Base-by-base conservation (phyloP, 2,113 vertebrate genomes). In the Vireo altiloquus region DNA sequence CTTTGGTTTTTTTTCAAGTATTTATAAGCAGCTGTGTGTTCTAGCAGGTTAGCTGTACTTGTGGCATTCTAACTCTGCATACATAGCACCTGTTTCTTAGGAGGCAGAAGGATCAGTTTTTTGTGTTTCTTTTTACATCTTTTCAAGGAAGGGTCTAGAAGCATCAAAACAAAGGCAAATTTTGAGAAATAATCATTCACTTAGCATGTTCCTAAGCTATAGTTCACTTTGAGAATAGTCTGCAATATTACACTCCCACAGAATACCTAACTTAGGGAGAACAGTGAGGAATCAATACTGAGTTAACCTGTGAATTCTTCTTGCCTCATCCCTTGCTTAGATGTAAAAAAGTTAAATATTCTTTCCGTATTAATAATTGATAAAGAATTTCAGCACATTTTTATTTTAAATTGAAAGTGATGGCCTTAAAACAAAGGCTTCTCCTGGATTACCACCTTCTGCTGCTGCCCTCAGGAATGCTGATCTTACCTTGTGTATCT, bases 1-100 rank as follows among this genome's bases (percentile, higher is more conserved):
- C 2, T 31, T 0, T 5, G 33, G 6, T 4, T 3, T 31, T 0
- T 5, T 15, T 39, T 64, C 35, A 47, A 49, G 19, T 53, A 30
- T 30, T 12, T 57, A 37, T 82, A 37, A 83, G 54, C 39, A 89
- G 20, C 20, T n/a, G 6, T 19, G 54, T n/a, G 3, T 25, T 59
- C 27, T 40, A 35, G 40, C 25, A 85, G 33, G 31, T 72, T 57
- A 19, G 18, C 16, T 52, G 33, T 68, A 56, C 28, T 39, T 66
- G 35, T 37, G 52, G 10, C 35, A 54, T 86, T 91, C 44, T 78
- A 83, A 66, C 42, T 93, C n/a, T 69, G 49, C 25, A 15, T 37
- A 25, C 21, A 37, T 7, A 75, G 31, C 30, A 81, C 4, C 8
- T 30, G 5, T 53, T 44, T 86, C 40, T 68, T 49, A 57, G 19